Percentiles rank a stretch among this genome's conserved stretches.
These are phyloP conservation scores for Drosophila picticornis DNA, from an alignment of 2,888 invertebrate genomes.

Conservation along the genomic window DNA sequence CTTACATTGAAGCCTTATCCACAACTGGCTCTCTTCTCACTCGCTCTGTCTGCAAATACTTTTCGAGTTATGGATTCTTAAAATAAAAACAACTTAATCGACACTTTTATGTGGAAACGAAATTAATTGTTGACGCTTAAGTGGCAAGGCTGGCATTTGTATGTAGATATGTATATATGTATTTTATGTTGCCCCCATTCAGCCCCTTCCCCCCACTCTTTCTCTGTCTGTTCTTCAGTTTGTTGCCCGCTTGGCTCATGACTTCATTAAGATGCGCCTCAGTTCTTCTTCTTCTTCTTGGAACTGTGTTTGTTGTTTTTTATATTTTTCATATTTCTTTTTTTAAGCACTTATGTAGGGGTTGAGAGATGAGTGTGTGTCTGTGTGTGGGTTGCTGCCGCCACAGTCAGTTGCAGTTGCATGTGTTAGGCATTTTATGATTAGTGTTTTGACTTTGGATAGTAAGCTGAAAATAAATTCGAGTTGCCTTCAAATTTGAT, in stretches of 20 bases:
- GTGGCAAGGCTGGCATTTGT: constrained; percentile 46
- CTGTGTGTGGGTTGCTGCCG: not conserved
- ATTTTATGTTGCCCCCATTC: constrained; percentile 13
- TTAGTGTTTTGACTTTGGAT: constrained; percentile 47
- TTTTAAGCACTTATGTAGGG: constrained; percentile 13
- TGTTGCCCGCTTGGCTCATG: constrained; percentile 28
- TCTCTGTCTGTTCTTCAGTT: constrained; percentile 7
- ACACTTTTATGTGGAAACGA: constrained; percentile 48
- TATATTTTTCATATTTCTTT: not conserved
- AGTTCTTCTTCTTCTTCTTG: constrained; percentile 30
- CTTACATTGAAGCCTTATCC: constrained; percentile 2
- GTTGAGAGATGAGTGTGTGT: constrained; percentile 24
- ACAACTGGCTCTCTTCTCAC: not conserved
- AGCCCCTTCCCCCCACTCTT: constrained; percentile 17
- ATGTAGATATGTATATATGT: constrained; percentile 26
- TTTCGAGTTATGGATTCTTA: constrained; percentile 35
- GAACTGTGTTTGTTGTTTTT: constrained; percentile 3
- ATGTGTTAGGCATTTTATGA: constrained; percentile 35
- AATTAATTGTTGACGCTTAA: constrained; percentile 73
- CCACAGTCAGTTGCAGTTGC: constrained; percentile 41
- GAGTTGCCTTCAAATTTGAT: constrained; percentile 49
- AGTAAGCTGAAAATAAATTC: constrained; percentile 29
- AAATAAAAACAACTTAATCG: constrained; percentile 76
- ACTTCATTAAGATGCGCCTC: constrained; percentile 61
- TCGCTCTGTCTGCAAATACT: constrained; percentile 22